Base-by-base conservation (phyloP, 2,797 vertebrate species). In the Phaenicophaeus curvirostris region DNA sequence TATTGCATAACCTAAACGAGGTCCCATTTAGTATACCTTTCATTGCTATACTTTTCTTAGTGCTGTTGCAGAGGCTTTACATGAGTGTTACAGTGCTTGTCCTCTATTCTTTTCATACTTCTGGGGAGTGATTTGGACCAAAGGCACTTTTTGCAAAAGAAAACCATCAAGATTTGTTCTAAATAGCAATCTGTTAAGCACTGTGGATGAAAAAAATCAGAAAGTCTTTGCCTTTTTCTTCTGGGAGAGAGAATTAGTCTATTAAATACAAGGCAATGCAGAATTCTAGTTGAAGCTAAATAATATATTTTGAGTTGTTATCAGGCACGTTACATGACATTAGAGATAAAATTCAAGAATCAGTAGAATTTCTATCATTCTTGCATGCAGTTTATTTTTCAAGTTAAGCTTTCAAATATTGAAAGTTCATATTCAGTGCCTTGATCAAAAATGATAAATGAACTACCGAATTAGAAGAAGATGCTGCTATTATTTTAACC, bases 401-500 rank as follows among this genome's bases (percentile, higher is more conserved):
- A 96, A 96, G 86, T 94, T 97, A 97, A 97, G 95, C 95, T 96
- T 97, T 98, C 95, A 97, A 93, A 97, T 97, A 97, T 95, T 95
- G 94, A 97, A 97, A 97, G 96, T 98, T 98, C 97, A 96, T 92
- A 92, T 97, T 90, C 86, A 93, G 94, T 94, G 80, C 95, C 94
- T 97, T 97, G 97, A 98, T 98, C 97, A 96, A 95, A 97, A 97
- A 97, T 98, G 97, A 98, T 98, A 98, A 98, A 98, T 97, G 97
- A 97, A 98, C 97, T 98, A 97, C 97, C 92, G 97, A 97, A 98
- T 98, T 98, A 95, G 97, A 98, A 98, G 97, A 98, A 97, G 97
- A 98, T 97, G 98, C 96, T 97, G 95, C 96, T 98, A 97, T 98
- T 98, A 98, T 98, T 98, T 98, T 98, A 98, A 98, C 98, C 97